Evolutionary conservation across 2,113 vertebrate genomes (phyloP), one percentile per base, ranked within the genome.

Genomic region (Marmota flaviventris): DNA sequence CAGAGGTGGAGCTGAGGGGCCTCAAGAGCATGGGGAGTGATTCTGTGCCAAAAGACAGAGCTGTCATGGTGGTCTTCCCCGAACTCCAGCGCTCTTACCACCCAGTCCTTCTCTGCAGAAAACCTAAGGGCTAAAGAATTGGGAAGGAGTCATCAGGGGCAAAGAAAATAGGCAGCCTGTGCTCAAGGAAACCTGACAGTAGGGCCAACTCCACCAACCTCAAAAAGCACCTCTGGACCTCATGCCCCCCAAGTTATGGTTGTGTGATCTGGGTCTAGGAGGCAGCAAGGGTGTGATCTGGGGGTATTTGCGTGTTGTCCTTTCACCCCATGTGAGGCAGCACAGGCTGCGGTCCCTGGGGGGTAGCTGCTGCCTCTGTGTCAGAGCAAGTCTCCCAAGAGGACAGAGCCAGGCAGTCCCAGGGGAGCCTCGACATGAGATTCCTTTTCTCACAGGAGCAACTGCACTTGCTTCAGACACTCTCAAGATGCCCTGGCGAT

Each of bases 391-490:
- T 65, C 22, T 65, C 84, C 61, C 10, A 3, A 22, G 34, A 22
- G 3, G 5, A n/a, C 12, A 22, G 32, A 32, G 61, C 37, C 51
- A 24, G 51, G 25, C 53, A 3, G 3, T 34, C 17, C 82, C 24
- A 1, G 6, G 8, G n/a, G 24, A 51, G 10, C 45, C 78, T 73
- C 18, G 37, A 32, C 42, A 12, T 4, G 32, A 65, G 84, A 32
- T 25, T 73, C 63, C 58, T 85, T 82, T 27, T 96, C 39, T 97
- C 58, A 11, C 96, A 99, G 99, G 98, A 98, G 85, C 63, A 1
- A 97, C 56, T 99, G 99, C 81, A 98, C 99, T 0, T 99, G 99
- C 98, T 98, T 99, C 96, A 42, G 99, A 96, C 86, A 88, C 8
- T 96, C 98, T 0, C 94, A 97, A 34, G 98, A 98, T 92, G 99